Percentiles rank a stretch among this genome's conserved stretches.
These are phyloP conservation scores for Drosophila nebulosa DNA, from an alignment of 1,140 invertebrate species.

Conservation along the genomic window DNA sequence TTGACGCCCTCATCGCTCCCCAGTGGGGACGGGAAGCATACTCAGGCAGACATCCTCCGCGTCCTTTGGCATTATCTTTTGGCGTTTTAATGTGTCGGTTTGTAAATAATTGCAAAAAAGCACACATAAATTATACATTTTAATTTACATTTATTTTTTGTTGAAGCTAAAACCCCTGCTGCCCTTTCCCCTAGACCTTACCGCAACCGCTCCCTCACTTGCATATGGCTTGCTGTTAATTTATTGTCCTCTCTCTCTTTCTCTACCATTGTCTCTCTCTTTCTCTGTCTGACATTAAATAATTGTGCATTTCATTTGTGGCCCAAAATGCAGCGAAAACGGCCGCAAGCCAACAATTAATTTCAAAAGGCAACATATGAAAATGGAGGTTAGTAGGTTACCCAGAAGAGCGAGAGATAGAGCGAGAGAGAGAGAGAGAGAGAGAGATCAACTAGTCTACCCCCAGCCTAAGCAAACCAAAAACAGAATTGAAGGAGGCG, in stretches of 20 bases:
- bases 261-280: too few relatives aligned
- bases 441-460: conserved; percentile 10
- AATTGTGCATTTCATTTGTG: conserved; percentile 79
- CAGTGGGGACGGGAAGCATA: too few relatives aligned
- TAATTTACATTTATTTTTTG: conserved; percentile 76
- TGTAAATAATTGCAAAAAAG: conserved; percentile 75
- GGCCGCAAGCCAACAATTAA: conserved; percentile 60
- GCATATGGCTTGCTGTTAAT: conserved; percentile 37
- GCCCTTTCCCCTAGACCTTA: background rate
- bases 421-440: too few relatives aligned
- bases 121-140: conserved; percentile 77
- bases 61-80: conserved; percentile 55
- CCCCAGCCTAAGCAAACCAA: conserved; percentile 20
- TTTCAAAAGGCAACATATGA: conserved; percentile 35
- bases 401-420: too few relatives aligned
- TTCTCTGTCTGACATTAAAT: conserved; percentile 56
- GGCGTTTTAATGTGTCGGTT: conserved; percentile 74
- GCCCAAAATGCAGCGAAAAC: conserved; percentile 47
- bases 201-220: conserved; percentile 3
- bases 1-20: background rate
- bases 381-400: conserved; percentile 65
- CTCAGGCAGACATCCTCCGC: background rate
- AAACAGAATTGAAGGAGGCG: background rate
- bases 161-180: conserved; percentile 33
- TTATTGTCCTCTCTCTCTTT: conserved; percentile 22